Percentiles rank a stretch among this genome's conserved stretches.
Conservation (phyloP, 2,797 vertebrate genomes). For the Sebastes flavidus region DNA sequence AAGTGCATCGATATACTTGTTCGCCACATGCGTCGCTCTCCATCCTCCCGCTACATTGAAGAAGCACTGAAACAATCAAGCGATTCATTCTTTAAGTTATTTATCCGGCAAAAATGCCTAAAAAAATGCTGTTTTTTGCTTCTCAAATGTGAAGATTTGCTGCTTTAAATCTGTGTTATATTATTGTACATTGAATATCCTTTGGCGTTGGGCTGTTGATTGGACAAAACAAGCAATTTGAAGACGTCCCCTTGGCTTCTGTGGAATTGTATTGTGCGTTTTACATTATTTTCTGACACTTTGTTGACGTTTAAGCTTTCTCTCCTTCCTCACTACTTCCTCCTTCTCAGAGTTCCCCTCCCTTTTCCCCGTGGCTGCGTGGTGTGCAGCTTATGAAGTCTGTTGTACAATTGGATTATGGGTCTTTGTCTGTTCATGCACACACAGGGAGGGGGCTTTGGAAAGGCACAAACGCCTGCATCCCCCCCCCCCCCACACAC, state of each 20-base stretch:
- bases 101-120: not conserved
- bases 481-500: not conserved
- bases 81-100: not conserved
- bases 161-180: not conserved
- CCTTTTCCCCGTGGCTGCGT: not conserved
- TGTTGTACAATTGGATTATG: slow-evolving; percentile 59
- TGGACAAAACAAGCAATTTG: not conserved
- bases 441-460: slow-evolving; percentile 28
- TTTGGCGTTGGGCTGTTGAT: not conserved
- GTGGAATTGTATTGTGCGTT: not conserved
- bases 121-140: not conserved
- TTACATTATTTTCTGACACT: not conserved
- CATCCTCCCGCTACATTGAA: not conserved
- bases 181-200: not conserved
- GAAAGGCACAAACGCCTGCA: not conserved
- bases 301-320: slow-evolving; percentile 16
- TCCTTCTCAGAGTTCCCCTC: not conserved
- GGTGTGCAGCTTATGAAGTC: slow-evolving; percentile 42
- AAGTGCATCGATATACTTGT: slow-evolving; percentile 43
- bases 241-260: not conserved
- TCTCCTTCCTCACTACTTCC: not conserved
- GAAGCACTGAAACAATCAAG: not conserved
- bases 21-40: not conserved
- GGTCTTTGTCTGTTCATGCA: slow-evolving; percentile 43
- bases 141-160: not conserved